phyloP scores from a whole-genome alignment of 2,113 vertebrate genomes.

The Tichodroma muraria region DNA sequence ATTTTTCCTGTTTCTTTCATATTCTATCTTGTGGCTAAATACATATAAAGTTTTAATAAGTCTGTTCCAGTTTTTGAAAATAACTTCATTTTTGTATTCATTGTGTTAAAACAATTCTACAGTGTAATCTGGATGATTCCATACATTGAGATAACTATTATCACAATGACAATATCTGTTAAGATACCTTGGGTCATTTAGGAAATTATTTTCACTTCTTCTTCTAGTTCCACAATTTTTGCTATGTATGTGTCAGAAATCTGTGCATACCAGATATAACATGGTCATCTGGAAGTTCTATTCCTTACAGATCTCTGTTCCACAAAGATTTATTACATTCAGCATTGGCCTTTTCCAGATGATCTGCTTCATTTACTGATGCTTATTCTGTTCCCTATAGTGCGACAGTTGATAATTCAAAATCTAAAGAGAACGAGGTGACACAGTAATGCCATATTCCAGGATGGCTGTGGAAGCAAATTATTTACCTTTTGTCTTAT shows the following conservation, averaged over 20 bases:
- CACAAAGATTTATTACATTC: neutral
- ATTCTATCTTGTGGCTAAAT: neutral
- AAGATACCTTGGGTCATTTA: neutral
- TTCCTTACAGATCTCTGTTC: neutral
- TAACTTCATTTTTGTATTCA: neutral
- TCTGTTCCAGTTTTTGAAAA: neutral
- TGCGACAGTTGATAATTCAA: neutral
- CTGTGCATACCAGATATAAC: neutral
- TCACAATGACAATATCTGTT: neutral
- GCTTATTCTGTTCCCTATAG: neutral
- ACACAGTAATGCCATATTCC: neutral
- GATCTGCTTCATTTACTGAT: neutral
- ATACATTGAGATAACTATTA: neutral
- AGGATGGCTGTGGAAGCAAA: neutral
- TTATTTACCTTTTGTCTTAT: neutral
- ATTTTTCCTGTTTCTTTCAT: constrained; percentile 3
- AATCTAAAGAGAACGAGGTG: neutral
- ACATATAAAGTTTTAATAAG: neutral
- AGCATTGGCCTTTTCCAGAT: neutral
- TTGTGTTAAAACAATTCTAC: neutral
- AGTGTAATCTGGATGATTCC: neutral
- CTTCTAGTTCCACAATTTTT: neutral
- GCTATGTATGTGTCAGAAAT: neutral
- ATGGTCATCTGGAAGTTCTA: neutral
- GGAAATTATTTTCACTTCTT: neutral